A percentile compares a stretch with the other conserved stretches of the same genome.
phyloP scores from a whole-genome alignment of 2,113 vertebrate genomes.

The Myanophis thanlyinensis region DNA sequence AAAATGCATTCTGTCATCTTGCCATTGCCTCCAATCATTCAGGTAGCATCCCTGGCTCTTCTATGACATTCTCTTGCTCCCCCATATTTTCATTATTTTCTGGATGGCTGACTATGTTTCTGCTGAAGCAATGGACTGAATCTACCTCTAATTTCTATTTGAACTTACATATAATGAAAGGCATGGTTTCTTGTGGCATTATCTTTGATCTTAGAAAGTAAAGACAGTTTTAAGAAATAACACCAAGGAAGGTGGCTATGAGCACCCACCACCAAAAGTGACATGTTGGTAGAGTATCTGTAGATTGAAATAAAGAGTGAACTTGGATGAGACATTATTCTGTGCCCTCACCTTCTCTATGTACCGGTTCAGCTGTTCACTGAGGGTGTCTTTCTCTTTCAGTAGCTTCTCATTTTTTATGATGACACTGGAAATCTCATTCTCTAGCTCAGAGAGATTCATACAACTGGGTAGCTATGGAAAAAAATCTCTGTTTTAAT shows the following conservation, averaged over 20 bases:
- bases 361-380: slow-evolving; percentile 73
- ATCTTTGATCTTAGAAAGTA: background rate
- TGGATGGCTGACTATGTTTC: background rate
- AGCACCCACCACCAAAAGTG: background rate
- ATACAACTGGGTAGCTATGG: slow-evolving; percentile 66
- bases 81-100: background rate
- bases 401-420: slow-evolving; percentile 73
- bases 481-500: slow-evolving; percentile 28
- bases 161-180: background rate
- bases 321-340: background rate
- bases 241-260: background rate
- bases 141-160: background rate
- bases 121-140: background rate
- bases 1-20: background rate
- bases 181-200: background rate
- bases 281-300: background rate
- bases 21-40: background rate
- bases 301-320: background rate
- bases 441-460: slow-evolving; percentile 68
- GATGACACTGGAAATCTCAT: slow-evolving; percentile 66
- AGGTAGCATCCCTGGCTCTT: background rate
- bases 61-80: background rate
- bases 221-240: background rate
- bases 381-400: slow-evolving; percentile 76
- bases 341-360: slow-evolving; percentile 72